A percentile compares a stretch with the other conserved stretches of the same genome.
These are phyloP conservation scores for Drosophila parabipectinata DNA, from an alignment of 1,140 invertebrate genomes.

Conservation along the genomic window DNA sequence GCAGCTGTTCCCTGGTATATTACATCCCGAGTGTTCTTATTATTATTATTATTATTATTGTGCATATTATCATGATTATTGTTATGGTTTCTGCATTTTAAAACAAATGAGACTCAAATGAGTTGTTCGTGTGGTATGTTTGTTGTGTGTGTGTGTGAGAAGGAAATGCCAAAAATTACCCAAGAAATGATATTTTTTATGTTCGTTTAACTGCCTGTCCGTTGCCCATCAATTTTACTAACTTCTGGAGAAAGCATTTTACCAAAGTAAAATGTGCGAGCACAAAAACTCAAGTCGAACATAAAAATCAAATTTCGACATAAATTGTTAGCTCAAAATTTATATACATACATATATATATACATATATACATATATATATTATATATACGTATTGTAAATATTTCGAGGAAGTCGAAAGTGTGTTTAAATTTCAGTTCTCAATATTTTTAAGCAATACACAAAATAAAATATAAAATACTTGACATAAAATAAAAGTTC, in stretches of 20 bases:
- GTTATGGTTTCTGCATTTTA: conserved; percentile 76
- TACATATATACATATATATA: too few species aligned
- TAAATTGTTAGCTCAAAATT: conserved; percentile 70
- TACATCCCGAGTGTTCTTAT: conserved; percentile 8
- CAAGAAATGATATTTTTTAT: conserved; percentile 61
- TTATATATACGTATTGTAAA: too few species aligned
- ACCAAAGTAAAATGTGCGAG: neutral
- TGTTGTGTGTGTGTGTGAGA: conserved; percentile 4
- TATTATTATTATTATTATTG: conserved; percentile 69
- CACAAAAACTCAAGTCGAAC: conserved; percentile 34
- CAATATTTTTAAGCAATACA: too few species aligned
- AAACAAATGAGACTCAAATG: conserved; percentile 50
- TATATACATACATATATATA: too few species aligned
- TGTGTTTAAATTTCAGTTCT: too few species aligned
- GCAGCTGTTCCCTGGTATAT: conserved; percentile 43
- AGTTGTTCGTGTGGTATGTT: neutral
- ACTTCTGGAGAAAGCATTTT: conserved; percentile 32
- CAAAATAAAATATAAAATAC: too few species aligned
- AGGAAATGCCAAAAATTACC: conserved; percentile 53
- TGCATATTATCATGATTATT: conserved; percentile 70
- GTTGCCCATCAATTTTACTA: conserved; percentile 67
- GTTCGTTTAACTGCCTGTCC: conserved; percentile 65
- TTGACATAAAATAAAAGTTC: too few species aligned
- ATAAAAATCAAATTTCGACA: conserved; percentile 77
- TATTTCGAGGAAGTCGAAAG: neutral